Percentiles rank a stretch among this genome's conserved stretches.
phyloP scores from a whole-genome alignment of 2,888 invertebrate species.

The Drosophila stalkeri region DNA sequence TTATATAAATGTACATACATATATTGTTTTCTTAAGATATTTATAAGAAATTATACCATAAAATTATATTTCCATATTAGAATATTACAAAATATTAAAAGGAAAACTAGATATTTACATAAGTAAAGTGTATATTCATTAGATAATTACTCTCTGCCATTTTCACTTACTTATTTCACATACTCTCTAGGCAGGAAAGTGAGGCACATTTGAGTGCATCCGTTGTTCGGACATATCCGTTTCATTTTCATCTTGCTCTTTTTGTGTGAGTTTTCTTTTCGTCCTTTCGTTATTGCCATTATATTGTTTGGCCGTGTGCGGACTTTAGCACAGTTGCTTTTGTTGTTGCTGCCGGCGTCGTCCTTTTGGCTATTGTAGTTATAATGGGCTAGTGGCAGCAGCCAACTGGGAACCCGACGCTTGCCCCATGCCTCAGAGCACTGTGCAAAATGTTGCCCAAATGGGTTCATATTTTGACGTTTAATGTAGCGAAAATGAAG shows the following conservation, averaged over 20 bases:
- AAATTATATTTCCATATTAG: too few species aligned
- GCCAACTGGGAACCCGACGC: slow-evolving; percentile 16
- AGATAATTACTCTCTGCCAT: too few species aligned
- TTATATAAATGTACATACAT: too few species aligned
- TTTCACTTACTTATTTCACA: background rate
- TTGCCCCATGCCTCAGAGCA: slow-evolving; percentile 13
- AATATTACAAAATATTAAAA: too few species aligned
- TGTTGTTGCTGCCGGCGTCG: slow-evolving; percentile 37
- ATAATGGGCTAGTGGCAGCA: slow-evolving; percentile 55
- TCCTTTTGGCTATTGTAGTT: slow-evolving; percentile 39
- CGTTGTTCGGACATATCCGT: slow-evolving; percentile 16
- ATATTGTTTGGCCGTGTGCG: slow-evolving; percentile 67
- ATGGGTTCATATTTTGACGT: slow-evolving; percentile 84
- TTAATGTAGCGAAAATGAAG: slow-evolving; percentile 85
- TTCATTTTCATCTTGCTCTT: slow-evolving; percentile 4
- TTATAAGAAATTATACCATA: too few species aligned
- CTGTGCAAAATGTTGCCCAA: slow-evolving; percentile 77
- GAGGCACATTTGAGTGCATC: slow-evolving; percentile 18
- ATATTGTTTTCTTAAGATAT: too few species aligned
- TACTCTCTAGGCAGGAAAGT: too few species aligned
- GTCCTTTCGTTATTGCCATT: slow-evolving; percentile 67
- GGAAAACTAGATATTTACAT: too few species aligned
- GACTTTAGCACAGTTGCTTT: slow-evolving; percentile 37
- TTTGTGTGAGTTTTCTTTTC: slow-evolving; percentile 56
- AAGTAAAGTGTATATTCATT: too few species aligned